Percentiles rank a stretch among this genome's conserved stretches.
These are phyloP conservation scores for Ophiodon elongatus DNA, from an alignment of 2,113 vertebrate genomes.

Conservation along the genomic window DNA sequence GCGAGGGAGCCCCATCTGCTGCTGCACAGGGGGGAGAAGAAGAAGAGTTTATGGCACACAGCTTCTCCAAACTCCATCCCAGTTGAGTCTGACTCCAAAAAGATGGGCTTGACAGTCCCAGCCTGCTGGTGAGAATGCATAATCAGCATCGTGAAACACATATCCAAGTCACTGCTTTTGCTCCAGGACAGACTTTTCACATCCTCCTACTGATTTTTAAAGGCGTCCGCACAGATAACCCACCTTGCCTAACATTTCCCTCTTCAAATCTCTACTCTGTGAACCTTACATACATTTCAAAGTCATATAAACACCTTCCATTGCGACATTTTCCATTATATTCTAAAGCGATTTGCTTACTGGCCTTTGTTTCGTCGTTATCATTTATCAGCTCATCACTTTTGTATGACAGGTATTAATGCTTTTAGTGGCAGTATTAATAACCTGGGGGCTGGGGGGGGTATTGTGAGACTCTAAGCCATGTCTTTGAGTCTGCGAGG, in stretches of 20 bases:
- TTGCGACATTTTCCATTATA: not conserved
- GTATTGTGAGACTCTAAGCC: not conserved
- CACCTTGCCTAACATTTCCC: not conserved
- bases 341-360: not conserved
- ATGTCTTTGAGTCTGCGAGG: not conserved
- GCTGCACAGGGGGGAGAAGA: conserved; percentile 25
- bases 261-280: not conserved
- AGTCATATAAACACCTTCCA: not conserved
- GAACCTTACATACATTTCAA: not conserved
- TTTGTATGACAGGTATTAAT: not conserved
- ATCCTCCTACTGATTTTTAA: conserved; percentile 6
- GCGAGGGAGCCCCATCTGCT: conserved; percentile 58
- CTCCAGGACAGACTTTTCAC: conserved; percentile 24
- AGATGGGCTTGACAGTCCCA: conserved; percentile 25
- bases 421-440: not conserved
- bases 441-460: not conserved
- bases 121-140: conserved; percentile 41
- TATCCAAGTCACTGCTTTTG: not conserved
- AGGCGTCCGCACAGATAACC: not conserved
- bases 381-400: not conserved
- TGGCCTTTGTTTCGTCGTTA: not conserved
- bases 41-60: conserved; percentile 11
- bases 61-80: conserved; percentile 36
- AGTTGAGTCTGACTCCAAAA: conserved; percentile 43
- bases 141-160: conserved; percentile 40